Evolutionary conservation across 1,140 invertebrate species (phyloP), one percentile per base, ranked within the genome.

Genomic region (Lucilia cuprina): DNA sequence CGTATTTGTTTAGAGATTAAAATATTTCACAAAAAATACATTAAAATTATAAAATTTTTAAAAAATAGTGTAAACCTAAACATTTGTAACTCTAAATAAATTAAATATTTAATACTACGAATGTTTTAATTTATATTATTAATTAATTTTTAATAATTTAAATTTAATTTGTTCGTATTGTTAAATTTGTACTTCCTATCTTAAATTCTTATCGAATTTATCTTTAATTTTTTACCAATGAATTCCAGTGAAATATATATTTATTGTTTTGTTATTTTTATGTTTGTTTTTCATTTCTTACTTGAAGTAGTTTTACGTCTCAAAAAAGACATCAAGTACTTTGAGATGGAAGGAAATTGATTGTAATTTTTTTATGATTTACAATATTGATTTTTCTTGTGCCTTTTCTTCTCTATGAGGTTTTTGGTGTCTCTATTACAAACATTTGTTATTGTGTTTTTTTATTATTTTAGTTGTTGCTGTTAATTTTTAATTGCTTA

Each of bases 401-500:
- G 5, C 10, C 41, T 41, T 10, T 80, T 49, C 47, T 80, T 78
- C 19, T 80, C 34, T 80, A 50, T 50, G 41, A 34, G 13, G 4
- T 55, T 55, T 75, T 75, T 75, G 47, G 30, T 41, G n/a, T 77
- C 12, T 77, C 14, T 77, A n/a, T 77, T 77, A 21, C 74, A 77
- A 77, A 19, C 21, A 50, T 49, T 41, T 21, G 25, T 21, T 80
- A 21, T 21, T 49, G 41, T 49, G 19, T 50, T 80, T 80, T 41
- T 80, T 80, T 47, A 21, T 30, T 19, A 30, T 30, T 30, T 30
- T 70, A 21, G n/a, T 9, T 60, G n/a, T 70, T 21, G 7, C 65
- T 80, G n/a, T 41, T 80, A 13, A 80, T 80, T 41, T 41, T 80
- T 80, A 80, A 80, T 80, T 80, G 41, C 77, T 80, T 80, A 50